These are phyloP conservation scores for Melanerpes formicivorus DNA, from an alignment of 2,113 vertebrate genomes.

Conservation along the genomic window DNA sequence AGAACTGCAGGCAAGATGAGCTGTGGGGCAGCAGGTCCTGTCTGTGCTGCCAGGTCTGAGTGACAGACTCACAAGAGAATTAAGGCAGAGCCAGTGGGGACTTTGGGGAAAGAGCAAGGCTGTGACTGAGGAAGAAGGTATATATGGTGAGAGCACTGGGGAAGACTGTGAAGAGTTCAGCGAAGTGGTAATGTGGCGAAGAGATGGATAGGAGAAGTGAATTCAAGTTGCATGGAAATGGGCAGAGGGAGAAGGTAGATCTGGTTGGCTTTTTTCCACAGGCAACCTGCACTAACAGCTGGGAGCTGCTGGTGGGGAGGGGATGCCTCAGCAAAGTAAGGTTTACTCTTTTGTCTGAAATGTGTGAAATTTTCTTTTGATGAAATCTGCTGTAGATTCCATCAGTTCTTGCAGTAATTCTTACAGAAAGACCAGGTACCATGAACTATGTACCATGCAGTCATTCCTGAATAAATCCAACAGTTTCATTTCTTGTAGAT, in stretches of 20 bases:
- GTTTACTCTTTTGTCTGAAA: not conserved
- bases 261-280: not conserved
- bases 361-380: not conserved
- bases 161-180: not conserved
- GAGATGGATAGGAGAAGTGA: not conserved
- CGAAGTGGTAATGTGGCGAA: not conserved
- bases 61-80: not conserved
- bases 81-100: not conserved
- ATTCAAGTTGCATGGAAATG: not conserved
- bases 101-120: not conserved
- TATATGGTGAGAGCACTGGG: not conserved
- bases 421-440: not conserved
- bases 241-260: not conserved
- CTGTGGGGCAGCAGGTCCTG: not conserved
- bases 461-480: not conserved
- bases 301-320: not conserved
- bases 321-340: not conserved
- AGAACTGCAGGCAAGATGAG: not conserved
- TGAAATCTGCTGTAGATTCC: not conserved
- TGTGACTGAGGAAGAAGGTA: not conserved
- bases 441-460: not conserved
- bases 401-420: not conserved
- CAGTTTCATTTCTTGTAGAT: not conserved
- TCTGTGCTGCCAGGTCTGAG: fast-evolving
- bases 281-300: not conserved